Conservation (phyloP, 2,888 invertebrate species). For the Cordylochernes scorpioides region DNA sequence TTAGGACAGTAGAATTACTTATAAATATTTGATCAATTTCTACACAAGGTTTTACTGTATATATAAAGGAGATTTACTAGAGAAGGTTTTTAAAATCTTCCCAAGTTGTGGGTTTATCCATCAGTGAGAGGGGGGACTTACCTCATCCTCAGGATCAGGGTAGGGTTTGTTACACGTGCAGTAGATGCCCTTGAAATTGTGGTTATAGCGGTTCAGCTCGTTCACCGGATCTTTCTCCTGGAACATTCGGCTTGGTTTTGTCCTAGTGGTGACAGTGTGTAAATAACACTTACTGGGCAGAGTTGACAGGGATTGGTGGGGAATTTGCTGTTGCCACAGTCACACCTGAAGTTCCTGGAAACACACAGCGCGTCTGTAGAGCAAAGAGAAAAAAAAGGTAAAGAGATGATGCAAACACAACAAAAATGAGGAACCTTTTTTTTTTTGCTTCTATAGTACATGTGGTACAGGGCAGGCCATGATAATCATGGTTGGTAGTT, state of each 20-base stretch:
- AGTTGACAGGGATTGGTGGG: conserved; percentile 38
- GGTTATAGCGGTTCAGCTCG: conserved; percentile 50
- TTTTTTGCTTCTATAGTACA: too few species aligned
- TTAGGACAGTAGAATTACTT: too few species aligned
- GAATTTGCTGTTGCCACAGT: conserved; percentile 65
- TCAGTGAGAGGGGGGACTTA: conserved; percentile 18
- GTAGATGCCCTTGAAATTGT: conserved; percentile 76
- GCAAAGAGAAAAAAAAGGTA: conserved; percentile 3
- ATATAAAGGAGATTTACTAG: too few species aligned
- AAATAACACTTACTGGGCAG: conserved; percentile 27
- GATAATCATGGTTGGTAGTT: too few species aligned
- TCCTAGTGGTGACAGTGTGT: background rate
- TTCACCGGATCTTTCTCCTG: conserved; percentile 36
- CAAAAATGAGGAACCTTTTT: too few species aligned
- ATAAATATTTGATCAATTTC: too few species aligned
- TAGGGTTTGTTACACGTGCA: conserved; percentile 75
- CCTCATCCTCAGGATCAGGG: conserved; percentile 56
- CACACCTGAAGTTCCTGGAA: conserved; percentile 62
- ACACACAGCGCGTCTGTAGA: conserved; percentile 4
- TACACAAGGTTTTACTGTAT: too few species aligned
- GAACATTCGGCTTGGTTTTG: conserved; percentile 1
- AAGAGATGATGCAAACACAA: too few species aligned
- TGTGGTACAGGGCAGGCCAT: too few species aligned
- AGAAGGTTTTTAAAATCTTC: too few species aligned
- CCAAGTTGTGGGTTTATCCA: too few species aligned